Percentiles rank a stretch among this genome's conserved stretches.
phyloP scores from a whole-genome alignment of 2,888 invertebrate species.

The Pheosia tremula region DNA sequence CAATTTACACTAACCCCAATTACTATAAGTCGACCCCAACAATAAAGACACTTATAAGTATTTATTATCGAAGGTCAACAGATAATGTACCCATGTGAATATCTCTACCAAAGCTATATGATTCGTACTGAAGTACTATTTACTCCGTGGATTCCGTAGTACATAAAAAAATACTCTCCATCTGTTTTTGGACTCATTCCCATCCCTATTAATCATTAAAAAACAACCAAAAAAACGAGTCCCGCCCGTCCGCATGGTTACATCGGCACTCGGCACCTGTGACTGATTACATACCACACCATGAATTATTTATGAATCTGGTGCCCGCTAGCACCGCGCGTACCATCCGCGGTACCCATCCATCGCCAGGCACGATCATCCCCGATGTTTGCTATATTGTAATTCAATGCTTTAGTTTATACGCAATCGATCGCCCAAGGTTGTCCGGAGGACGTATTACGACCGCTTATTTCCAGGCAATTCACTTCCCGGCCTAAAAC shows the following conservation, averaged over 20 bases:
- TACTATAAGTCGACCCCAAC: too few species aligned
- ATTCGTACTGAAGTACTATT: too few species aligned
- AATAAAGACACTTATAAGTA: too few species aligned
- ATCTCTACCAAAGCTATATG: too few species aligned
- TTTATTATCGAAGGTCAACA: too few species aligned
- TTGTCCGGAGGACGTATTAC: neutral
- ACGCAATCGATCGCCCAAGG: conserved; percentile 4
- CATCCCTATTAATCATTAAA: neutral
- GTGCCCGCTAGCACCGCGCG: conserved; percentile 30
- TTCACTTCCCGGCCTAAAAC: too few species aligned
- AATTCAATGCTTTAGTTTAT: conserved; percentile 15
- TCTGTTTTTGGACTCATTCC: neutral
- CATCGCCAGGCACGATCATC: conserved; percentile 20
- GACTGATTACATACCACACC: conserved; percentile 39
- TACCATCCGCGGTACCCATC: conserved; percentile 19
- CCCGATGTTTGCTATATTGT: conserved; percentile 16
- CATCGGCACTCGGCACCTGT: conserved; percentile 46
- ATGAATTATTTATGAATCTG: conserved; percentile 48
- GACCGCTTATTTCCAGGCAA: too few species aligned
- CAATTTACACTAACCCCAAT: too few species aligned
- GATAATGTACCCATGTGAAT: too few species aligned
- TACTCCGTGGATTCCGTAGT: too few species aligned
- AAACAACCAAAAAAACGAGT: conserved; percentile 13
- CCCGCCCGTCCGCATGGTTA: conserved; percentile 14
- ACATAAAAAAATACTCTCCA: neutral